These are phyloP conservation scores for Ceriagrion tenellum DNA, from an alignment of 2,888 invertebrate genomes.

Conservation along the genomic window DNA sequence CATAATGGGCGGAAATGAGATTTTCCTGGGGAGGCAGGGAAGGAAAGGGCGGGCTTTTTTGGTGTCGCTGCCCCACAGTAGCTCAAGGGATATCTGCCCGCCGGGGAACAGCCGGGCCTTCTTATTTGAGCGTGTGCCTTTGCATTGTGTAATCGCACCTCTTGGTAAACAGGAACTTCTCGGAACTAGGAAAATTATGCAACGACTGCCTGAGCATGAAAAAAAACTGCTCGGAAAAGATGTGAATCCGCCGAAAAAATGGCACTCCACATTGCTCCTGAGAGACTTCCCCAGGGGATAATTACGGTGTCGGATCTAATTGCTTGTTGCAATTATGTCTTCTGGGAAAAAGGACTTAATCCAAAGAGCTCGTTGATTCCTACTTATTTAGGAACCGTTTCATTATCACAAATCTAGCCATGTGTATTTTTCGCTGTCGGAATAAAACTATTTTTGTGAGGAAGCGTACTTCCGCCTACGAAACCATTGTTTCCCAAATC, in stretches of 20 bases:
- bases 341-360: neutral
- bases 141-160: conserved; percentile 48
- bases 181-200: conserved; percentile 49
- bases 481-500: too few relatives aligned
- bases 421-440: too few relatives aligned
- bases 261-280: neutral
- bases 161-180: conserved; percentile 62
- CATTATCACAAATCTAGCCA: too few relatives aligned
- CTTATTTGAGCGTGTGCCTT: neutral
- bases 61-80: neutral
- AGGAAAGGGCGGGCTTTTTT: neutral
- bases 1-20: conserved; percentile 55
- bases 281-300: neutral
- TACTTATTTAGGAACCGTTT: too few relatives aligned
- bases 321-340: neutral
- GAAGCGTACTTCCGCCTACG: too few relatives aligned
- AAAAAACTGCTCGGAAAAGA: neutral
- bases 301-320: neutral
- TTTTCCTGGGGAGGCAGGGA: neutral
- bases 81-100: neutral
- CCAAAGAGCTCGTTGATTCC: neutral
- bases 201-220: neutral
- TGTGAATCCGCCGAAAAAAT: neutral
- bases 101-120: conserved; percentile 13
- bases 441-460: too few relatives aligned